Evolutionary conservation across 2,888 invertebrate genomes (phyloP).

Genomic region (Pseudococcus jackbeardsleyi): DNA sequence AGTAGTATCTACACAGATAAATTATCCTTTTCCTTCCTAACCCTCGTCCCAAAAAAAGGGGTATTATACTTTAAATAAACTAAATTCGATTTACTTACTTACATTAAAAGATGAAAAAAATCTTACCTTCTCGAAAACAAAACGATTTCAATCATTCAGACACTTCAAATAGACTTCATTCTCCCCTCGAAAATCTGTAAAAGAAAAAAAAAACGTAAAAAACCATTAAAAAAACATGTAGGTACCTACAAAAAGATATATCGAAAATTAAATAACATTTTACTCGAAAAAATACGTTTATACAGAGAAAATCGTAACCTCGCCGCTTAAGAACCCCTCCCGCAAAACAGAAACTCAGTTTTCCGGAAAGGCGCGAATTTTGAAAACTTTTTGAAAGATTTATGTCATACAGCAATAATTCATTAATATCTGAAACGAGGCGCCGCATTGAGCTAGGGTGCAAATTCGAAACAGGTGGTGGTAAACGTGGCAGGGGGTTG

Average conservation of each 20-base stretch:
- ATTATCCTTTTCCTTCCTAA: no score
- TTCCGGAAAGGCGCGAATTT: neutral
- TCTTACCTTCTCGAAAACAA: neutral
- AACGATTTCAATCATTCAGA: neutral
- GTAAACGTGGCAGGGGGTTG: conserved; percentile 20
- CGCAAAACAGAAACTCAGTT: neutral
- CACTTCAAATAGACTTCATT: neutral
- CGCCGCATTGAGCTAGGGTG: neutral
- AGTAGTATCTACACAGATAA: no score
- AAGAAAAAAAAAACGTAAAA: neutral
- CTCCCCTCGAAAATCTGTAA: neutral
- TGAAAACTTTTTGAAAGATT: conserved; percentile 13
- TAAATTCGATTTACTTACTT: neutral
- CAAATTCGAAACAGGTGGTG: conserved; percentile 40
- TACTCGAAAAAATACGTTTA: neutral
- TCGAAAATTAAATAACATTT: conserved; percentile 3
- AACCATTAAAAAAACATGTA: neutral
- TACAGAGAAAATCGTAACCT: neutral
- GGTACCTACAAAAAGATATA: neutral
- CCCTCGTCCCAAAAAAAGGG: no score
- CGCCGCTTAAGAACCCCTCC: neutral
- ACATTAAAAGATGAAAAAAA: neutral
- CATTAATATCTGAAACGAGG: conserved; percentile 5
- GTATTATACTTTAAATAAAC: neutral
- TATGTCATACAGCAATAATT: conserved; percentile 14